phyloP scores from a whole-genome alignment of 2,797 vertebrate genomes.

The Anguilla megastoma region DNA sequence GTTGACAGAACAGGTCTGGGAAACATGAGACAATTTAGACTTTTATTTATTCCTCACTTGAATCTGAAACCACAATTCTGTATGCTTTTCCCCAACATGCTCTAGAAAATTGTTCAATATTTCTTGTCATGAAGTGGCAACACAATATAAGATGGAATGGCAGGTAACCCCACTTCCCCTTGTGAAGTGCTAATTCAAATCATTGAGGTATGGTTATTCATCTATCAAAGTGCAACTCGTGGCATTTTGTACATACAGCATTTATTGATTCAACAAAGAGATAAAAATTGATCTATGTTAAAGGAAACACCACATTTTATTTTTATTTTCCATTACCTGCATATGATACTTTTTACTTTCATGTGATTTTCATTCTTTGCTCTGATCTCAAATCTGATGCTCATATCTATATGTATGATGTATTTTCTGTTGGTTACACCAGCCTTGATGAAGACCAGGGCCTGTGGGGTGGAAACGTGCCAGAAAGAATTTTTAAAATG shows the following conservation, averaged over 20 bases:
- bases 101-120: constrained; percentile 66
- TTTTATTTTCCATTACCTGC: too few relatives aligned
- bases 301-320: too few relatives aligned
- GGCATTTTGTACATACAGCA: background rate
- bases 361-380: too few relatives aligned
- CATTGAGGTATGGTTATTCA: constrained; percentile 39
- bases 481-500: too few relatives aligned
- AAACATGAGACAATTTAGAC: constrained; percentile 61
- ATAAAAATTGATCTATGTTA: background rate
- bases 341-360: too few relatives aligned
- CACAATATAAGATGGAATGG: constrained; percentile 50
- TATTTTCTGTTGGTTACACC: too few relatives aligned
- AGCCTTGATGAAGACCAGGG: too few relatives aligned
- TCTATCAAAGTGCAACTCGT: constrained; percentile 23
- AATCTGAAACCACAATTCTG: constrained; percentile 55
- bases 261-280: background rate
- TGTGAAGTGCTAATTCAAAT: constrained; percentile 42
- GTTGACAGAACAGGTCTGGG: constrained; percentile 56
- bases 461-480: too few relatives aligned
- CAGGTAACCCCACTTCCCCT: constrained; percentile 42
- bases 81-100: constrained; percentile 59
- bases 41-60: constrained; percentile 54
- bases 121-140: constrained; percentile 56
- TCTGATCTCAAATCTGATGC: too few relatives aligned
- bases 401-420: too few relatives aligned